These are phyloP conservation scores for Tragopan temminckii DNA, from an alignment of 2,797 vertebrate genomes.

Conservation along the genomic window DNA sequence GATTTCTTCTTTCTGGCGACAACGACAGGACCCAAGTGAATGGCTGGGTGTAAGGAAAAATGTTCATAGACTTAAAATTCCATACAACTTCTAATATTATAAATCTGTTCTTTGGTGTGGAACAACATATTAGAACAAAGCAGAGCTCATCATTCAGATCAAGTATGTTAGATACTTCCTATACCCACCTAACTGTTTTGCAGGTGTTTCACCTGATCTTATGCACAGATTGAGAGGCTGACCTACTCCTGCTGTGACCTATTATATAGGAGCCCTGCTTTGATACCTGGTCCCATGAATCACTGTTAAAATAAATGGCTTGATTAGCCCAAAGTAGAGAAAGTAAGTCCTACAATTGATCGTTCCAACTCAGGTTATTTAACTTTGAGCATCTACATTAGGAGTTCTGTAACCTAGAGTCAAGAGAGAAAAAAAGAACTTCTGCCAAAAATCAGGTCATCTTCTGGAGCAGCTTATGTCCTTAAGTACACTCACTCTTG, in stretches of 20 bases:
- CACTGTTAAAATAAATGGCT: neutral
- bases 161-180: neutral
- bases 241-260: neutral
- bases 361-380: neutral
- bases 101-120: neutral
- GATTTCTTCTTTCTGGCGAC: too few species aligned
- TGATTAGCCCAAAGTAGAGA: neutral
- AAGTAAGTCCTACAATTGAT: rapidly evolving
- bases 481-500: neutral
- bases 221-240: neutral
- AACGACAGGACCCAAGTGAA: too few species aligned
- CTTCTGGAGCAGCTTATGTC: neutral
- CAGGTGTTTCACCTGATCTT: neutral
- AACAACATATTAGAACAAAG: neutral
- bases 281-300: neutral
- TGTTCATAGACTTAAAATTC: neutral
- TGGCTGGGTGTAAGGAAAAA: neutral
- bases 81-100: neutral
- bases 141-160: neutral
- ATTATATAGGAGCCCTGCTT: rapidly evolving
- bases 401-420: neutral
- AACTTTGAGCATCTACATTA: rapidly evolving
- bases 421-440: neutral
- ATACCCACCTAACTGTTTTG: neutral
- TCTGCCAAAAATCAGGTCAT: neutral